phyloP scores from a whole-genome alignment of 2,797 vertebrate species.

The Hoplostethus atlanticus region DNA sequence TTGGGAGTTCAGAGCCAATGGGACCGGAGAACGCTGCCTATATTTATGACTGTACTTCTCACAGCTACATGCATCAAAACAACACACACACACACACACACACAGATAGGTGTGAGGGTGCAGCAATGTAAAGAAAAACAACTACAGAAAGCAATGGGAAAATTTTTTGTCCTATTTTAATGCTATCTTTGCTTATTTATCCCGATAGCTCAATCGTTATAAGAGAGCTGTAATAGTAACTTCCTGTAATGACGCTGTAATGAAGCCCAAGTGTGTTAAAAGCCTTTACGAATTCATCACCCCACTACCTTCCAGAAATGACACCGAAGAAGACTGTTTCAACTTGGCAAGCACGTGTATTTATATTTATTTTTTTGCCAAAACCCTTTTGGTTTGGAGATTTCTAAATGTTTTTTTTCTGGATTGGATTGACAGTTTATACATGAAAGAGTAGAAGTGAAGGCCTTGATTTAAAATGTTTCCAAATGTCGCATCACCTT shows the following conservation, averaged over 20 bases:
- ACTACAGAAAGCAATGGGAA: too few species aligned
- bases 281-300: not conserved
- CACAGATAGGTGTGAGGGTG: not conserved
- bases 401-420: not conserved
- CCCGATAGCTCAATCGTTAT: too few species aligned
- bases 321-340: not conserved
- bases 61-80: not conserved
- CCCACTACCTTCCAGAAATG: not conserved
- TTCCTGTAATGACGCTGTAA: too few species aligned
- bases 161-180: too few species aligned
- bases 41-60: conserved; percentile 11
- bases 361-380: conserved; percentile 23
- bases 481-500: conserved; percentile 52
- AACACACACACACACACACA: conserved; percentile 1
- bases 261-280: not conserved
- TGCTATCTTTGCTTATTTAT: too few species aligned
- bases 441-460: not conserved
- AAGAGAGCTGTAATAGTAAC: too few species aligned
- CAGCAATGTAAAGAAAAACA: too few species aligned
- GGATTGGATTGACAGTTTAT: conserved; percentile 22
- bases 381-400: conserved; percentile 11
- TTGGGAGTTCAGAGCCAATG: conserved; percentile 18
- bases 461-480: conserved; percentile 50
- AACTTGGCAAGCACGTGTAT: not conserved
- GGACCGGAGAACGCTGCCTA: conserved; percentile 3